Evolutionary conservation across 2,113 vertebrate species (phyloP).

Genomic region (Nycticorax nycticorax): DNA sequence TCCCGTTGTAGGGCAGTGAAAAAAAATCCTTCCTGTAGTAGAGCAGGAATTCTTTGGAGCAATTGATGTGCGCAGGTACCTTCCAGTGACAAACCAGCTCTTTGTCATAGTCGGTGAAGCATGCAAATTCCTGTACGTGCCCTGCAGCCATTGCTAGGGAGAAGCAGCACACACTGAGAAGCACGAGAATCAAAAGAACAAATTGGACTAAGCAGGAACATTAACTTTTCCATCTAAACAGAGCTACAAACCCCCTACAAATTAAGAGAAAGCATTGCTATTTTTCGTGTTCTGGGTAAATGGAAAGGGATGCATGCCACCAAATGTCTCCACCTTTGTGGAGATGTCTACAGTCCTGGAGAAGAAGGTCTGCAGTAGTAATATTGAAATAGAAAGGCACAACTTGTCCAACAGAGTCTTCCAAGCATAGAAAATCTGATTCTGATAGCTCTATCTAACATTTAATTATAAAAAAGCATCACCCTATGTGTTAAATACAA

Average conservation of each 20-base stretch:
- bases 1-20: neutral
- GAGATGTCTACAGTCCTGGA: fast-evolving
- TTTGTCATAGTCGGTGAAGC: slow-evolving; percentile 63
- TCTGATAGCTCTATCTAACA: neutral
- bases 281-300: neutral
- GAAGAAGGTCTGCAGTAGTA: neutral
- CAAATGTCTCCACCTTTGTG: neutral
- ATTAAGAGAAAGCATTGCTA: neutral
- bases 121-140: neutral
- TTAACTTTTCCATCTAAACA: neutral
- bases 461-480: neutral
- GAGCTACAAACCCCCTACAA: neutral
- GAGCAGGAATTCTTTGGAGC: slow-evolving; percentile 51
- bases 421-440: neutral
- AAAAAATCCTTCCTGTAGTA: neutral
- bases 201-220: neutral
- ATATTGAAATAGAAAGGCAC: neutral
- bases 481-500: neutral
- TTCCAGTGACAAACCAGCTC: slow-evolving; percentile 68
- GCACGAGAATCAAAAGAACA: neutral
- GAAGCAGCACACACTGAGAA: neutral
- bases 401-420: neutral
- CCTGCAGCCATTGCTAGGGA: slow-evolving; percentile 20
- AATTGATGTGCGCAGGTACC: slow-evolving; percentile 19
- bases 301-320: neutral